phyloP scores from a whole-genome alignment of 2,113 vertebrate genomes.

The Proteles cristata region DNA sequence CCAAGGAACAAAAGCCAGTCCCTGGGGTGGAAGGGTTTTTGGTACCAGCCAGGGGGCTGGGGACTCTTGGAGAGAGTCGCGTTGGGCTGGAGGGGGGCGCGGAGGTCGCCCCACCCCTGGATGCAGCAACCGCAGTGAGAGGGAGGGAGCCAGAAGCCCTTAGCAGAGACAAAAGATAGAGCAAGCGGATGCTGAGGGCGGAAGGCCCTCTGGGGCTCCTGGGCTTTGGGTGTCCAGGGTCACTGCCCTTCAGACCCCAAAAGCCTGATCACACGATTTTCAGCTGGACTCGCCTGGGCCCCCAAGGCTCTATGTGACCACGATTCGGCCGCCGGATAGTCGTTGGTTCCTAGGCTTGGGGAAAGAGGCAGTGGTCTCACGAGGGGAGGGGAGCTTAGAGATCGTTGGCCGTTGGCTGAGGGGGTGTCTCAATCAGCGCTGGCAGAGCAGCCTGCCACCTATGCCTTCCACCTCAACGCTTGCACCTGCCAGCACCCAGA shows the following conservation, averaged over 20 bases:
- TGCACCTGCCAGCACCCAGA: not conserved
- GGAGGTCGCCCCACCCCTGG: not conserved
- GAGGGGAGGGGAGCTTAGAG: not conserved
- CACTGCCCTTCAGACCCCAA: not conserved
- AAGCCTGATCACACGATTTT: not conserved
- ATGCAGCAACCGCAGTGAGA: not conserved
- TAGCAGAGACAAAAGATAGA: conserved; percentile 20
- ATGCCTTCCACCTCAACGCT: not conserved
- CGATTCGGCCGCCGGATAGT: not conserved
- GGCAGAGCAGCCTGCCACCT: not conserved
- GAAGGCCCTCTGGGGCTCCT: not conserved
- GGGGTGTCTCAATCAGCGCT: not conserved
- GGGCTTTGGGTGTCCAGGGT: not conserved
- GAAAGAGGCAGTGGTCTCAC: not conserved
- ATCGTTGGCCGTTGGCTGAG: fast-evolving
- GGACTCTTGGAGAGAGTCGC: not conserved
- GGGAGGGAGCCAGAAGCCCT: not conserved
- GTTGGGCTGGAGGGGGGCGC: not conserved
- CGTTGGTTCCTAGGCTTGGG: not conserved
- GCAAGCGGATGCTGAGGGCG: not conserved
- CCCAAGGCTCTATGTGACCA: not conserved
- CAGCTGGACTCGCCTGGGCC: not conserved
- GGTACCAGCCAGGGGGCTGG: not conserved
- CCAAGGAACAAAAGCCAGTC: conserved; percentile 55
- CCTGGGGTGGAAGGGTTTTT: not conserved